Percentiles rank a stretch among this genome's conserved stretches.
phyloP scores from a whole-genome alignment of 2,113 vertebrate genomes.

The Anarhynchus alexandrinus region DNA sequence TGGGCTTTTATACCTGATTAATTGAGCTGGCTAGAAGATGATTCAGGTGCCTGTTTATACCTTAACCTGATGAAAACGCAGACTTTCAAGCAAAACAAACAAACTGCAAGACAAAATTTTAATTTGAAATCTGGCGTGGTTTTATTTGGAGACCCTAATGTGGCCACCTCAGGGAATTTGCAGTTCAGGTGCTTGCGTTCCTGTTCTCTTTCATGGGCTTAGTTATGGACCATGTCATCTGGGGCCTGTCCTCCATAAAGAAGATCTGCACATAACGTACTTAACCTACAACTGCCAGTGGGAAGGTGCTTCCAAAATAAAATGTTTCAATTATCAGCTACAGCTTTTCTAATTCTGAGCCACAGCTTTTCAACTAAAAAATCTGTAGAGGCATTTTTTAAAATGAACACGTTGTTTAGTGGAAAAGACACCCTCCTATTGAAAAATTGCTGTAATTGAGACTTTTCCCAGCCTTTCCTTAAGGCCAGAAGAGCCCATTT shows the following conservation, averaged over 20 bases:
- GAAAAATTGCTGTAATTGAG: neutral
- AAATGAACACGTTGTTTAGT: neutral
- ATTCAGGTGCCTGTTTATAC: neutral
- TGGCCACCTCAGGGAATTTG: neutral
- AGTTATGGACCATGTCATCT: neutral
- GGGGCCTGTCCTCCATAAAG: neutral
- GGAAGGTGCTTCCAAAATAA: neutral
- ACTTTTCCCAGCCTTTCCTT: neutral
- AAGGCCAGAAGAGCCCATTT: neutral
- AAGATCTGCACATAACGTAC: neutral
- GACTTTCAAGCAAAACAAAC: neutral
- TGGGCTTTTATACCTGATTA: neutral
- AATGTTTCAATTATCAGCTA: neutral
- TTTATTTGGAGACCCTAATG: neutral
- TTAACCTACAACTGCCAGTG: neutral
- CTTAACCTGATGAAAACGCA: neutral
- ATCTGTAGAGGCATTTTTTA: neutral
- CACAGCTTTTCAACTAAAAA: neutral
- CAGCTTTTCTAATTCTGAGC: neutral
- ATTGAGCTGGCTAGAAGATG: neutral
- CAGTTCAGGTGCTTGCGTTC: neutral
- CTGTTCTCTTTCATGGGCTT: neutral
- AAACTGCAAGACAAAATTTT: neutral
- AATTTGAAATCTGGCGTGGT: neutral
- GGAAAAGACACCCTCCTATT: neutral